phyloP scores from a whole-genome alignment of 2,888 invertebrate species.

The Omphaloscelis lunosa region DNA sequence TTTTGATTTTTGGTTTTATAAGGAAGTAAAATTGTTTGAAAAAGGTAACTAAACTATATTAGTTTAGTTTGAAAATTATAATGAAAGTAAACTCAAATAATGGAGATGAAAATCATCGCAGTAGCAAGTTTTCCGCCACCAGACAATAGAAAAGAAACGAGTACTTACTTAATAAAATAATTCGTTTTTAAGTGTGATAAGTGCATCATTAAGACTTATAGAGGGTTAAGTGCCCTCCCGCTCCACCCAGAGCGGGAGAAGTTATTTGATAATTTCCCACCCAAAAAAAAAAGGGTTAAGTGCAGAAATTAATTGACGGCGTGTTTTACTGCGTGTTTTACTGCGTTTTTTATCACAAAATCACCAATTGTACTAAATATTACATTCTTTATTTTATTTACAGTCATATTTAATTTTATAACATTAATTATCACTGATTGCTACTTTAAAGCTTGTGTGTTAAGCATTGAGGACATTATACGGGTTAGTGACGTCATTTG shows the following conservation, averaged over 20 bases:
- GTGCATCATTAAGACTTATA: slow-evolving; percentile 36
- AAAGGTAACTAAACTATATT: not conserved
- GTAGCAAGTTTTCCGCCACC: slow-evolving; percentile 30
- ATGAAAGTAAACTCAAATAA: not conserved
- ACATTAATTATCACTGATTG: not conserved
- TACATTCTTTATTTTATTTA: slow-evolving; percentile 11
- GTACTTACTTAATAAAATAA: not conserved
- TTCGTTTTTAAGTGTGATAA: slow-evolving; percentile 15
- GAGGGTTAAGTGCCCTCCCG: slow-evolving; percentile 47
- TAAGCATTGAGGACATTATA: slow-evolving; percentile 39
- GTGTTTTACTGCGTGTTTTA: slow-evolving; percentile 33
- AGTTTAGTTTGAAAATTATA: not conserved
- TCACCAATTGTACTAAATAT: not conserved
- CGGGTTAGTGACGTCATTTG: slow-evolving; percentile 44
- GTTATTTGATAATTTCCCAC: too few species aligned
- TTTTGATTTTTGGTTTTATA: too few species aligned
- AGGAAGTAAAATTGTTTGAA: not conserved
- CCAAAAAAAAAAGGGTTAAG: too few species aligned
- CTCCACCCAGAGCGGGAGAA: too few species aligned
- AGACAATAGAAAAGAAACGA: not conserved
- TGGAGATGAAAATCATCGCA: slow-evolving; percentile 30
- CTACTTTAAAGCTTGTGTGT: slow-evolving; percentile 40
- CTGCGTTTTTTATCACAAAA: not conserved
- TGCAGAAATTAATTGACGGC: slow-evolving; percentile 38
- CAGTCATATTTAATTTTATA: not conserved